Conservation (phyloP, 2,797 vertebrate genomes). For the Peromyscus nudipes region DNA sequence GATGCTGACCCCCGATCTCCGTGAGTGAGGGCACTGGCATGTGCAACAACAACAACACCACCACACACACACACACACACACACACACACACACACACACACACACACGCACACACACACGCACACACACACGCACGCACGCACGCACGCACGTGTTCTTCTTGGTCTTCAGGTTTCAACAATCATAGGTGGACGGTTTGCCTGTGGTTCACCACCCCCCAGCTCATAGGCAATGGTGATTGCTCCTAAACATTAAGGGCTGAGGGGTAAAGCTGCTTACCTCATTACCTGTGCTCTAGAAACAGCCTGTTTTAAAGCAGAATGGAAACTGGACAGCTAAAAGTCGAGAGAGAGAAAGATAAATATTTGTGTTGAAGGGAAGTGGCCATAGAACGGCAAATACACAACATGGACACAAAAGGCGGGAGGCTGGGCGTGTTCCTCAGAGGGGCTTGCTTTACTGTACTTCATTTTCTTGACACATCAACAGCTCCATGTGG, state of each 20-base stretch:
- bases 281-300: background rate
- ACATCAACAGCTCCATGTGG: background rate
- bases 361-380: slow-evolving; percentile 53
- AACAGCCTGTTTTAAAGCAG: slow-evolving; percentile 18
- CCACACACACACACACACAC: no score
- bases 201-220: background rate
- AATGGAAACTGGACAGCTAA: background rate
- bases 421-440: background rate
- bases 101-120: background rate
- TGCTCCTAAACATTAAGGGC: background rate
- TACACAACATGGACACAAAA: background rate
- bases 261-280: background rate
- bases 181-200: background rate
- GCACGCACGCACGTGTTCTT: background rate
- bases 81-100: background rate
- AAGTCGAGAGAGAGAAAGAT: slow-evolving; percentile 45
- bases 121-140: background rate
- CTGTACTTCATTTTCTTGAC: slow-evolving; percentile 42
- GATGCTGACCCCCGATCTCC: background rate
- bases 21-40: background rate
- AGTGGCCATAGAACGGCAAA: background rate
- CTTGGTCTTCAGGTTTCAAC: background rate
- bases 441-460: background rate
- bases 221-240: background rate
- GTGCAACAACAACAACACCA: background rate